Base-by-base conservation (phyloP, 2,113 vertebrate genomes). In the Aegithalos caudatus region DNA sequence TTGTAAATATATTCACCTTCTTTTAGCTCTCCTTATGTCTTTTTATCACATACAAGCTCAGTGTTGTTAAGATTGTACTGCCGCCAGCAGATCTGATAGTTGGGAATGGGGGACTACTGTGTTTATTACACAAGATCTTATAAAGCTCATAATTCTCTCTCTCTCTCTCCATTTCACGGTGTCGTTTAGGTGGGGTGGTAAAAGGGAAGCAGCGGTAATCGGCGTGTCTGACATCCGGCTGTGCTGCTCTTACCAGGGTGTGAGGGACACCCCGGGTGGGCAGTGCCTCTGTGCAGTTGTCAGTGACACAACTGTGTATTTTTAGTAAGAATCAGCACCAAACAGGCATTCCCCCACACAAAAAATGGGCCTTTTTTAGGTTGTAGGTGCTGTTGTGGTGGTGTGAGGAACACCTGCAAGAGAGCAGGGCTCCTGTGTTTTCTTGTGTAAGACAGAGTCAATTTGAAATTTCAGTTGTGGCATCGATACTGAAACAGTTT, bases 1-100 rank as follows among this genome's bases (percentile, higher is more conserved):
- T 94, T 83, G 85, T 97, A 94, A 96, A 95, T 95, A 95, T 86
- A 88, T 95, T 95, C 93, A 83, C 87, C 90, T 95, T 87, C 57
- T 28, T 91, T 94, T 79, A 94, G 72, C 60, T 81, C 19, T 57
- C 42, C 86, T 86, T n/a, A 16, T 94, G 83, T 87, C 70, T 93
- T 77, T 83, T 88, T 91, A 92, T 95, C 81, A 31, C 28, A 6
- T 31, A 51, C 66, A 37, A 73, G 90, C 92, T 74, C 56, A 7
- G 72, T 15, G 72, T 66, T 87, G 89, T 89, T 87, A 48, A 85
- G 82, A 93, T 77, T 81, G 42, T 60, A 77, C 66, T 47, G 88
- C 95, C 13, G 57, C 88, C 72, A 92, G 45, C 28, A 7, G 72
- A 53, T 96, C 91, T 95, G 78, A 38, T 70, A 84, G 65, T 28